Conservation (phyloP, 2,113 vertebrate species). For the Leucosticte australis region DNA sequence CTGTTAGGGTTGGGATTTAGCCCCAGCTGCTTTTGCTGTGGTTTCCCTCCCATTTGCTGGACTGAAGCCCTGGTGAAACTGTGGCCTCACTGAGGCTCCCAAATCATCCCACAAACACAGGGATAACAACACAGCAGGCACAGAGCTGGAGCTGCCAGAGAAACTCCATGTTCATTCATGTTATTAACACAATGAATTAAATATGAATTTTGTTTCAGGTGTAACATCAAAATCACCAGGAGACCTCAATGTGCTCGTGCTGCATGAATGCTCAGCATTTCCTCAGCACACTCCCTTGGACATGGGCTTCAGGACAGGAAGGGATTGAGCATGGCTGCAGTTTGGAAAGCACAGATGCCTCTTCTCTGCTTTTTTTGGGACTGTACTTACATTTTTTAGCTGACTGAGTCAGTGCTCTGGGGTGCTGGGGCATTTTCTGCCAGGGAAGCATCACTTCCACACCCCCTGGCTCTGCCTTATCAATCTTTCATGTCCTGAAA, state of each 20-base stretch:
- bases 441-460: background rate
- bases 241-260: background rate
- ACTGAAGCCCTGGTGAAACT: background rate
- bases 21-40: background rate
- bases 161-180: accelerated
- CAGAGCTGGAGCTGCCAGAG: background rate
- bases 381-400: background rate
- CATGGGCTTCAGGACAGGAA: background rate
- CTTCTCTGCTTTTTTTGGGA: background rate
- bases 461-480: background rate
- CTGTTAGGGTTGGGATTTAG: background rate
- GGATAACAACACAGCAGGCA: background rate
- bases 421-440: background rate
- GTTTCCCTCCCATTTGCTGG: accelerated
- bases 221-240: background rate
- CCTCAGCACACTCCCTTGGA: background rate
- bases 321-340: background rate
- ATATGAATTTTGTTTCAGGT: slow-evolving; percentile 17
- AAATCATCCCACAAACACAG: background rate
- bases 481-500: background rate
- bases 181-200: slow-evolving; percentile 9
- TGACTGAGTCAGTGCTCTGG: background rate
- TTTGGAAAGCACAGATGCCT: background rate
- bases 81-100: background rate
- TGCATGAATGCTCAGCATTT: background rate